These are phyloP conservation scores for Crepidodera aurea DNA, from an alignment of 2,888 invertebrate species.

Conservation along the genomic window DNA sequence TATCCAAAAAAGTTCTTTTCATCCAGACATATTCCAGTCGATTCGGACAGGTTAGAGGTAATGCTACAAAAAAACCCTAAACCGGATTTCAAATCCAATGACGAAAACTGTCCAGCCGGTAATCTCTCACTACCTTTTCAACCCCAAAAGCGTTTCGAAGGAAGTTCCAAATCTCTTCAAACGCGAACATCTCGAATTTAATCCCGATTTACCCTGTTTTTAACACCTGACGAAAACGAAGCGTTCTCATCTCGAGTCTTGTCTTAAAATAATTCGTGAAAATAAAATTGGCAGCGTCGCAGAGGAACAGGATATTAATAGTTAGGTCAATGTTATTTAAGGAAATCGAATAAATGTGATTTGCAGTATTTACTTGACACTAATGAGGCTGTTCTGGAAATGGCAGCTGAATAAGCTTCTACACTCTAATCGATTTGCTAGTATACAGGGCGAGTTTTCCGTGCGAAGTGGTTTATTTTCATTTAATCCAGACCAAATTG, in stretches of 20 bases:
- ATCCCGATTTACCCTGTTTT: conserved; percentile 28
- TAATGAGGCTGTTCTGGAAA: conserved; percentile 14
- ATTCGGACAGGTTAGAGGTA: neutral
- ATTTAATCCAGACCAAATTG: conserved; percentile 9
- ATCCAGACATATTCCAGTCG: neutral
- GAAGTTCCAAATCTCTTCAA: conserved; percentile 31
- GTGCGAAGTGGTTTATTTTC: conserved; percentile 7
- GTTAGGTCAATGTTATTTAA: conserved; percentile 37
- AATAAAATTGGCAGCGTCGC: conserved; percentile 28
- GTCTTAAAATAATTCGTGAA: conserved; percentile 24
- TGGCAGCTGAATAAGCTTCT: neutral
- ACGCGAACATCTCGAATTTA: conserved; percentile 32
- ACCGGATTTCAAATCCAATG: conserved; percentile 24
- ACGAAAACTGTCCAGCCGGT: conserved; percentile 30
- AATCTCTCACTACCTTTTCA: conserved; percentile 29
- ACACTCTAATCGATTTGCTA: too few relatives aligned
- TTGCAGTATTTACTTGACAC: conserved; percentile 28
- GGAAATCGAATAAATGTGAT: conserved; percentile 31
- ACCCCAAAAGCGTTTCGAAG: conserved; percentile 27
- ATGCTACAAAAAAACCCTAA: conserved; percentile 5
- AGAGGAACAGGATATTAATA: conserved; percentile 19
- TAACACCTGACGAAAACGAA: conserved; percentile 34
- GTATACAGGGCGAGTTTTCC: too few relatives aligned
- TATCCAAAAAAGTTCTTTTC: neutral
- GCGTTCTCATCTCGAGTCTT: conserved; percentile 13